A percentile compares a stretch with the other conserved stretches of the same genome.
Evolutionary conservation across 2,888 invertebrate genomes (phyloP).

Genomic region (Elegia similella): DNA sequence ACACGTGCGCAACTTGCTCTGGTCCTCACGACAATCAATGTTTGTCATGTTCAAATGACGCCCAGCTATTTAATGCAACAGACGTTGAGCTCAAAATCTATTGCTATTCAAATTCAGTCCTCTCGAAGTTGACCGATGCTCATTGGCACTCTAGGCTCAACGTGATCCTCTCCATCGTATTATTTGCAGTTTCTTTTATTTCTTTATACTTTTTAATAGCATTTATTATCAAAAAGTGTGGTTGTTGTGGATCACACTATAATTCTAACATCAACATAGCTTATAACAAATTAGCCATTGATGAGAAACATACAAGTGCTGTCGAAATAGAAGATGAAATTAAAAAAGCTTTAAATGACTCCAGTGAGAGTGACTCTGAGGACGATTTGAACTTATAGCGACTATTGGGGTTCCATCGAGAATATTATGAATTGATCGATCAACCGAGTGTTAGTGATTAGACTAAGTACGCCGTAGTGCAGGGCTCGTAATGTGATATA

Average conservation of each 20-base stretch:
- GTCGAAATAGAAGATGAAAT: constrained; percentile 70
- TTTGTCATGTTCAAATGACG: constrained; percentile 84
- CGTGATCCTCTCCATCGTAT: constrained; percentile 56
- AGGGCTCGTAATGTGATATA: constrained; percentile 63
- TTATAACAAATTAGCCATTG: constrained; percentile 66
- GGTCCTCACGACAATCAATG: constrained; percentile 88
- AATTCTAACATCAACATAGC: constrained; percentile 55
- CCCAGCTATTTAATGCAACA: constrained; percentile 72
- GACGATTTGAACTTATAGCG: constrained; percentile 70
- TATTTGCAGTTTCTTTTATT: constrained; percentile 52
- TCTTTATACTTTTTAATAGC: constrained; percentile 49
- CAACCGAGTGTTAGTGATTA: constrained; percentile 46
- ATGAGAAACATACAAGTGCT: constrained; percentile 64
- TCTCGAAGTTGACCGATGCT: constrained; percentile 64
- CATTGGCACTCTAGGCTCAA: constrained; percentile 73
- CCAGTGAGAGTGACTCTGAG: constrained; percentile 68
- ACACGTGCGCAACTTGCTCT: constrained; percentile 86
- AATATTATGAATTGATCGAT: constrained; percentile 55
- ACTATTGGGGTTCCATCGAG: constrained; percentile 43
- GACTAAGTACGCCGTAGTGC: constrained; percentile 40
- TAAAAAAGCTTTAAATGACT: constrained; percentile 62
- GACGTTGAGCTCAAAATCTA: constrained; percentile 63
- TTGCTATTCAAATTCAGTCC: constrained; percentile 74
- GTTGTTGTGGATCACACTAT: constrained; percentile 52
- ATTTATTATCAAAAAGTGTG: constrained; percentile 48